Conservation (phyloP, 2,888 invertebrate species). For the Danaus chrysippus region DNA sequence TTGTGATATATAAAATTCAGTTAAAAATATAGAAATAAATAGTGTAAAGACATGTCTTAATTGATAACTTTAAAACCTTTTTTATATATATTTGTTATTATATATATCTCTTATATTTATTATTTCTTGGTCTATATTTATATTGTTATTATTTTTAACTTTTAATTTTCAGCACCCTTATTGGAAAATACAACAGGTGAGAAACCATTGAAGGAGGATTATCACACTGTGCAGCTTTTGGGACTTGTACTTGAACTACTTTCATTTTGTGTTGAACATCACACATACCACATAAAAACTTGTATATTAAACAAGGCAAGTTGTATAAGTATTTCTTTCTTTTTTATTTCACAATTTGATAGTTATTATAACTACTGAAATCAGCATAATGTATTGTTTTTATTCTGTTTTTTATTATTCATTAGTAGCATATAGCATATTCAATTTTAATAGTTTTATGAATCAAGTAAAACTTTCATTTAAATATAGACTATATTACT, state of each 20-base stretch:
- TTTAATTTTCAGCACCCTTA: constrained; percentile 85
- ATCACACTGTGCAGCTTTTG: constrained; percentile 96
- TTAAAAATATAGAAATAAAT: no score
- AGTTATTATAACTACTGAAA: not conserved
- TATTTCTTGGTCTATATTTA: no score
- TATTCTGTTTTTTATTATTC: not conserved
- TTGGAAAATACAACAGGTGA: constrained; percentile 95
- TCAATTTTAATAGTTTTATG: not conserved
- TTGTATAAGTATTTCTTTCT: constrained; percentile 13
- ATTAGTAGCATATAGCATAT: not conserved
- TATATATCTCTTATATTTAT: no score
- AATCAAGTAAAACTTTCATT: not conserved
- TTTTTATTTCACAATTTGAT: constrained; percentile 6
- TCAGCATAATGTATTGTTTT: not conserved
- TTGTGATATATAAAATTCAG: no score
- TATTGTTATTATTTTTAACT: not conserved
- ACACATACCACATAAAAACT: constrained; percentile 98
- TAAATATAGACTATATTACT: no score
- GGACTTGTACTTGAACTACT: constrained; percentile 96
- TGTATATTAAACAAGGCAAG: constrained; percentile 93
- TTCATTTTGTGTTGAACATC: constrained; percentile 99
- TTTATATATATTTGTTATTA: no score
- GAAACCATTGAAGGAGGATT: constrained; percentile 95
- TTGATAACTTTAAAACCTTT: no score
- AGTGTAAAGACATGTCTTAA: no score